Evolutionary conservation across 2,113 vertebrate genomes (phyloP).

Genomic region (Tretioscincus oriximinensis): DNA sequence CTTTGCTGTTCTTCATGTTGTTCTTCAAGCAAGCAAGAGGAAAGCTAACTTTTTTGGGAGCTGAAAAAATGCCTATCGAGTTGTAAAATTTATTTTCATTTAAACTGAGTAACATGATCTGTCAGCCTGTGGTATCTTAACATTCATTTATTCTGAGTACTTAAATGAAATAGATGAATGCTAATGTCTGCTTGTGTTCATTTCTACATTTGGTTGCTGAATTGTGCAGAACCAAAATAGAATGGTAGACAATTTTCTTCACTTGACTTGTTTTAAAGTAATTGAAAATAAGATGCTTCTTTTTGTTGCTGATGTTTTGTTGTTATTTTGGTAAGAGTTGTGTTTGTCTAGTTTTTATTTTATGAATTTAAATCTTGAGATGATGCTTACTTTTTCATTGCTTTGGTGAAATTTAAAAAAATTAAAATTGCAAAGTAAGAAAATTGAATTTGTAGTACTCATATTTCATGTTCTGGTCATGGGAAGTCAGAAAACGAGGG

Average conservation of each 20-base stretch:
- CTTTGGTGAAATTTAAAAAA: not conserved
- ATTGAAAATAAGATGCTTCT: not conserved
- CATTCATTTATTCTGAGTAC: conserved; percentile 18
- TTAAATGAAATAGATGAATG: not conserved
- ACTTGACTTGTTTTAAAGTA: conserved; percentile 44
- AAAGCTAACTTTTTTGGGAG: conserved; percentile 52
- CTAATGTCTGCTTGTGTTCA: conserved; percentile 25
- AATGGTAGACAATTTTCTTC: conserved; percentile 54
- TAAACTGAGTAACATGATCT: conserved; percentile 21
- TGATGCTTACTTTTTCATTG: not conserved
- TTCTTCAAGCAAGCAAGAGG: conserved; percentile 17
- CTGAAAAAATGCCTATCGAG: conserved; percentile 51
- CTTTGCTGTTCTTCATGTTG: conserved; percentile 43
- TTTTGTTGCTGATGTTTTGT: conserved; percentile 12
- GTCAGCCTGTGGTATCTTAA: conserved; percentile 36
- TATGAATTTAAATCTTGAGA: not conserved
- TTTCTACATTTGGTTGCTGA: conserved; percentile 34
- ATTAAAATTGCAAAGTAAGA: not conserved
- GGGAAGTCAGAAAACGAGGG: conserved; percentile 14
- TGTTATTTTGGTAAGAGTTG: conserved; percentile 12
- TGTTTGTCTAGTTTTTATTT: not conserved
- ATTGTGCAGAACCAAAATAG: conserved; percentile 24
- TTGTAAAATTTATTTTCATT: conserved; percentile 12
- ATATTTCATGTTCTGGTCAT: not conserved
- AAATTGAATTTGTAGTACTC: accelerated